Conservation (phyloP, 1,140 invertebrate genomes). For the Pantala flavescens region DNA sequence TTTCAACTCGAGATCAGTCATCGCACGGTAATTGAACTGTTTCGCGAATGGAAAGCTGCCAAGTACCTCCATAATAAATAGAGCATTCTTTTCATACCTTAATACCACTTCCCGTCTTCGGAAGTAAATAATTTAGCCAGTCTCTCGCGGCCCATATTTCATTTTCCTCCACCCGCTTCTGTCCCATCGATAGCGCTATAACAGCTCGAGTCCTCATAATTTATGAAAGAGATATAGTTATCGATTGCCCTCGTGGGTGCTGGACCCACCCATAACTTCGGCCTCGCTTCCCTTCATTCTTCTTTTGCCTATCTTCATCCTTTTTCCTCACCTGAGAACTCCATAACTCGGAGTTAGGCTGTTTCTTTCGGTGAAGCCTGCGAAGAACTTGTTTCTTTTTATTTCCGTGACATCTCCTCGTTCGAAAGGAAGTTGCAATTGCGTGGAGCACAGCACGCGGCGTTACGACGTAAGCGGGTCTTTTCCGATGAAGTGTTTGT, state of each 20-base stretch:
- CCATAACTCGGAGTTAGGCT: too few relatives aligned
- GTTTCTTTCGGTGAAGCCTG: too few relatives aligned
- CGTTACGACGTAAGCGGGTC: too few relatives aligned
- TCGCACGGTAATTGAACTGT: too few relatives aligned
- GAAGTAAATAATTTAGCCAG: neutral
- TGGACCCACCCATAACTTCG: neutral
- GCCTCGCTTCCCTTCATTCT: neutral
- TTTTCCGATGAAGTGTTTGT: too few relatives aligned
- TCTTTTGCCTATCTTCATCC: neutral
- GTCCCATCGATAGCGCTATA: neutral
- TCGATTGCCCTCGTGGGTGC: neutral
- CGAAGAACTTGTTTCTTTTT: too few relatives aligned
- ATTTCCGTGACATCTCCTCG: too few relatives aligned
- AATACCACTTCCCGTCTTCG: neutral
- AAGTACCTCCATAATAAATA: neutral
- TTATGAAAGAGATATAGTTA: constrained; percentile 4
- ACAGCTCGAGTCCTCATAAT: neutral
- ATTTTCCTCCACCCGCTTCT: neutral
- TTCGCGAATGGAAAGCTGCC: too few relatives aligned
- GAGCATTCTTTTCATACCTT: neutral
- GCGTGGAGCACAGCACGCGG: too few relatives aligned
- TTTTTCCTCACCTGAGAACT: too few relatives aligned
- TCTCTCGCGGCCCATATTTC: neutral
- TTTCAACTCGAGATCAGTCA: too few relatives aligned
- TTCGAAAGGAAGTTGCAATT: too few relatives aligned